These are phyloP conservation scores for Athene noctua DNA, from an alignment of 2,113 vertebrate species.

Conservation along the genomic window DNA sequence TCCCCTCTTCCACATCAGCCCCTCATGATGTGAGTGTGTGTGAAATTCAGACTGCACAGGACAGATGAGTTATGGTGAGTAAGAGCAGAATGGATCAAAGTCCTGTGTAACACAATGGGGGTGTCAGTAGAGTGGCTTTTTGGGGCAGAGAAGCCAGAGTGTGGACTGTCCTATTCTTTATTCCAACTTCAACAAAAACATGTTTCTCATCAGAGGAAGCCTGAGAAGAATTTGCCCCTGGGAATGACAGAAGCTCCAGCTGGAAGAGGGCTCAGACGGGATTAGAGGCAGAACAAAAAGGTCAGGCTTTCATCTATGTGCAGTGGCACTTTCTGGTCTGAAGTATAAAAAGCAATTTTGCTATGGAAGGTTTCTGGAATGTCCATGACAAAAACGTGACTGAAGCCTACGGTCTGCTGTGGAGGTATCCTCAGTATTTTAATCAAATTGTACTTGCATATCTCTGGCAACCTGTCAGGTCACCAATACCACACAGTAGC, in stretches of 20 bases:
- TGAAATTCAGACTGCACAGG: neutral
- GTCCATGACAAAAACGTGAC: neutral
- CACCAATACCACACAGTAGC: neutral
- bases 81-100: neutral
- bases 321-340: constrained; percentile 36
- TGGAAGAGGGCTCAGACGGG: constrained; percentile 56
- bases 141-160: neutral
- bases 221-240: constrained; percentile 53
- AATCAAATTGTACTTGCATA: neutral
- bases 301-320: neutral
- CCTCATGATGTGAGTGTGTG: neutral
- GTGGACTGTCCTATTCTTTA: neutral
- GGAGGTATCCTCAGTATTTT: neutral
- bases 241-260: constrained; percentile 48
- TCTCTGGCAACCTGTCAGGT: neutral
- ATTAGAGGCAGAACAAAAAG: constrained; percentile 39
- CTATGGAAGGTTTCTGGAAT: constrained; percentile 48
- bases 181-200: constrained; percentile 40
- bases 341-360: constrained; percentile 36
- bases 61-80: neutral
- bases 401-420: neutral
- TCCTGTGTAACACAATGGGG: neutral
- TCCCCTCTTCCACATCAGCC: neutral
- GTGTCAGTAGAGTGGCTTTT: neutral
- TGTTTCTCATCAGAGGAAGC: constrained; percentile 47